Conservation (phyloP, 2,113 vertebrate species). For the Sardina pilchardus region DNA sequence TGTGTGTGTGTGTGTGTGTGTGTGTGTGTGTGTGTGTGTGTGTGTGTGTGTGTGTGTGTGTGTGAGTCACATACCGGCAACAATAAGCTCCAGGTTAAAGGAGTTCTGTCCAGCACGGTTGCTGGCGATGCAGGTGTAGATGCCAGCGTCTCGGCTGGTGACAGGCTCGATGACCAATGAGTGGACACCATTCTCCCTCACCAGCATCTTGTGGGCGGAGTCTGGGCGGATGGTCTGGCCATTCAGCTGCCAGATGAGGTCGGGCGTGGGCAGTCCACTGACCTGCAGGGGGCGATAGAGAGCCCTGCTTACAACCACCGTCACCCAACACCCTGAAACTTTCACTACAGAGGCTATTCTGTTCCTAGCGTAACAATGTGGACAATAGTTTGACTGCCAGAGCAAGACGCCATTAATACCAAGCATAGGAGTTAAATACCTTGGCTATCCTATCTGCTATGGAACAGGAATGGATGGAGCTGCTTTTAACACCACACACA, state of each 20-base stretch:
- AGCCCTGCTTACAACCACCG: not conserved
- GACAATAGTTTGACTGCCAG: not conserved
- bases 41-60: not conserved
- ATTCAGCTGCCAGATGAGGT: constrained; percentile 93
- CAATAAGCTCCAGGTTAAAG: constrained; percentile 93
- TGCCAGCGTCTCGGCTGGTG: constrained; percentile 86
- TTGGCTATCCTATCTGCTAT: too few relatives aligned
- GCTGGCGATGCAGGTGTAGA: constrained; percentile 93
- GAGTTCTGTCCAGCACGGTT: constrained; percentile 95
- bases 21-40: not conserved
- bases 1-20: constrained; percentile 6
- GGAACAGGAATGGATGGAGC: not conserved
- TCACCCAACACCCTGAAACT: not conserved
- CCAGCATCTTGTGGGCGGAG: constrained; percentile 93
- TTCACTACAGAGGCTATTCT: not conserved
- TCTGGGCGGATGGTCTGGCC: constrained; percentile 89
- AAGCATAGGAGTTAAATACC: too few relatives aligned
- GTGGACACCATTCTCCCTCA: constrained; percentile 95
- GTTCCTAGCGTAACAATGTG: not conserved
- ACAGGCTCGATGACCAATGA: constrained; percentile 94
- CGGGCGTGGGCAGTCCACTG: constrained; percentile 92
- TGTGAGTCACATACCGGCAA: constrained; percentile 79
- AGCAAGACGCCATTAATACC: not conserved
- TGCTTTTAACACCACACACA: not conserved
- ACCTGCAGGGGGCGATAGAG: constrained; percentile 70